Evolutionary conservation across 2,113 vertebrate genomes (phyloP).

Genomic region (Corydoras maculifer): DNA sequence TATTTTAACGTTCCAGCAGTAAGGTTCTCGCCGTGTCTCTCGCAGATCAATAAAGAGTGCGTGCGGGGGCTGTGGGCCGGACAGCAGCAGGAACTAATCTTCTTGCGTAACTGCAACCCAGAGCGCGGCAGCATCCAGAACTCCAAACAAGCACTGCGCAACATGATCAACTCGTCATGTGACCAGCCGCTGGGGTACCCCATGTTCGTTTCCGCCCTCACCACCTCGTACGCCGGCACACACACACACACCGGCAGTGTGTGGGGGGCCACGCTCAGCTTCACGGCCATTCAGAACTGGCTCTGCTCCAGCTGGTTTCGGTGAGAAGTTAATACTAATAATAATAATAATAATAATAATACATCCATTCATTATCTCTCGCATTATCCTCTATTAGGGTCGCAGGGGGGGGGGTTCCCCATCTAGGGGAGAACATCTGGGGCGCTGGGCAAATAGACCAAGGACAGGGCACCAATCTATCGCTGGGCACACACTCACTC

Average conservation of each 20-base stretch:
- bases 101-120: slow-evolving; percentile 90
- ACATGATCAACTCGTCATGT: slow-evolving; percentile 95
- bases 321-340: slow-evolving; percentile 52
- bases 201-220: slow-evolving; percentile 95
- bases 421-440: no score
- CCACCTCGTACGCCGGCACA: slow-evolving; percentile 88
- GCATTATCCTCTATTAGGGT: no score
- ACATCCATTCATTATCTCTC: no score
- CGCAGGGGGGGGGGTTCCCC: no score
- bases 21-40: background rate
- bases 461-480: no score
- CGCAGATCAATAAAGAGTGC: slow-evolving; percentile 92
- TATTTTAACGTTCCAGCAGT: no score
- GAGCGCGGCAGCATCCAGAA: slow-evolving; percentile 98
- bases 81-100: slow-evolving; percentile 94
- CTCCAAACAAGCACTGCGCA: slow-evolving; percentile 90
- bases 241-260: slow-evolving; percentile 79
- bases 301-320: slow-evolving; percentile 86
- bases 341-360: no score
- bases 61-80: slow-evolving; percentile 95
- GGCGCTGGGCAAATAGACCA: no score
- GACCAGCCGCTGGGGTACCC: slow-evolving; percentile 97
- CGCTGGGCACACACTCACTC: no score
- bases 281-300: slow-evolving; percentile 80
- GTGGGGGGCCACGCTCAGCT: slow-evolving; percentile 81